Percentiles rank a stretch among this genome's conserved stretches.
phyloP scores from a whole-genome alignment of 2,888 invertebrate species.

The Imbricaverruca yamaguchii region DNA sequence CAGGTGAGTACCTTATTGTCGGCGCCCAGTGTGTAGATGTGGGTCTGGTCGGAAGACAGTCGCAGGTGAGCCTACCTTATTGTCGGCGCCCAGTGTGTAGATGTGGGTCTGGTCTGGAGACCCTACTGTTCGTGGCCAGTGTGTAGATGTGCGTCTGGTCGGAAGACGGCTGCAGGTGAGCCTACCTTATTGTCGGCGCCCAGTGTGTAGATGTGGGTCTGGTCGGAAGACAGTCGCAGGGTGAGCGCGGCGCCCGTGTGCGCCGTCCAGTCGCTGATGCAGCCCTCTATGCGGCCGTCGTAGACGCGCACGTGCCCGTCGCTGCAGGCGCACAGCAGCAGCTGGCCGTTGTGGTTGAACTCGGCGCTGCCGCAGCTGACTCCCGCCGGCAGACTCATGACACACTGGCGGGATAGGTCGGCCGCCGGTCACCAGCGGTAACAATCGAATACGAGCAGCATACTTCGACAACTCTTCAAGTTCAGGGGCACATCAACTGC shows the following conservation, averaged over 20 bases:
- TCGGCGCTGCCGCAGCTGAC: slow-evolving; percentile 48
- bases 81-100: no score
- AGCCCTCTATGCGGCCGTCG: slow-evolving; percentile 50
- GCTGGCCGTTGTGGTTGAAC: slow-evolving; percentile 54
- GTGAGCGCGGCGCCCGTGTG: slow-evolving; percentile 50
- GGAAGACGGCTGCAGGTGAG: no score
- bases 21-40: no score
- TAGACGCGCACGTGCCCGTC: slow-evolving; percentile 52
- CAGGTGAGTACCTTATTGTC: no score
- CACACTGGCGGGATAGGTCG: slow-evolving; percentile 20
- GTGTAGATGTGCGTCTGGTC: no score
- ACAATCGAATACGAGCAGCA: slow-evolving; percentile 22
- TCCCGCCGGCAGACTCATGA: slow-evolving; percentile 38
- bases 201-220: slow-evolving; percentile 50
- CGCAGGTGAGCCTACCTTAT: no score
- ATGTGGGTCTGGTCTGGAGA: no score
- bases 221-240: slow-evolving; percentile 50
- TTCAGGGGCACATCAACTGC: neutral
- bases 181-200: slow-evolving; percentile 51
- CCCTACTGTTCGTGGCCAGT: no score
- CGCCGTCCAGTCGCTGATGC: slow-evolving; percentile 49
- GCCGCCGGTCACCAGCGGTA: slow-evolving; percentile 30
- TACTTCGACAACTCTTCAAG: neutral
- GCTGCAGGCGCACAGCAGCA: slow-evolving; percentile 50
- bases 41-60: no score